These are phyloP conservation scores for Saturnia pavonia DNA, from an alignment of 2,888 invertebrate species.

Conservation along the genomic window DNA sequence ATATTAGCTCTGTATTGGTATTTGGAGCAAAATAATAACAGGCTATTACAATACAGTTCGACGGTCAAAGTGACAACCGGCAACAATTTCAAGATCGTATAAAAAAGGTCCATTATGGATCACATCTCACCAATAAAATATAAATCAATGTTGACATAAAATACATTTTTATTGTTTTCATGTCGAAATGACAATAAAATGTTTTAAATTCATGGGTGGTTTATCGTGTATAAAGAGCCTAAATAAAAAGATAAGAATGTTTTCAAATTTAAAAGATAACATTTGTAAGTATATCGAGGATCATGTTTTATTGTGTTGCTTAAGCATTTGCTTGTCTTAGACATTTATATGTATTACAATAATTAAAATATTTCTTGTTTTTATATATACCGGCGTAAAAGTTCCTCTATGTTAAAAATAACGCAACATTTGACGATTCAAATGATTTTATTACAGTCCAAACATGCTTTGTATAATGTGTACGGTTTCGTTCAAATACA, in stretches of 20 bases:
- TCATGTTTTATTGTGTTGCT: slow-evolving; percentile 57
- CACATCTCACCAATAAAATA: slow-evolving; percentile 77
- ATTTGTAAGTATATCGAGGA: slow-evolving; percentile 54
- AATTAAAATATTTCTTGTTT: too few species aligned
- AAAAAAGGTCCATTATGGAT: slow-evolving; percentile 71
- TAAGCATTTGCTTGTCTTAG: slow-evolving; percentile 45
- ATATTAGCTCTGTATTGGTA: neutral
- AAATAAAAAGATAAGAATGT: slow-evolving; percentile 46
- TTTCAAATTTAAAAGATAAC: slow-evolving; percentile 47
- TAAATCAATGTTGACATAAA: slow-evolving; percentile 77
- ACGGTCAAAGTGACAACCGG: slow-evolving; percentile 30
- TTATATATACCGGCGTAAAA: too few species aligned
- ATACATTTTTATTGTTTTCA: slow-evolving; percentile 80
- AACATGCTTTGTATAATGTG: too few species aligned
- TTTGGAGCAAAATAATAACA: neutral
- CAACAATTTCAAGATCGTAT: slow-evolving; percentile 61
- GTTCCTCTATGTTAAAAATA: too few species aligned
- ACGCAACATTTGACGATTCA: too few species aligned
- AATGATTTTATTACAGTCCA: too few species aligned
- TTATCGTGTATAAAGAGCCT: slow-evolving; percentile 58
- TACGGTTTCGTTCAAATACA: too few species aligned
- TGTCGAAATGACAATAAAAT: slow-evolving; percentile 76
- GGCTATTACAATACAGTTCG: slow-evolving; percentile 13
- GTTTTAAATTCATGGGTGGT: slow-evolving; percentile 76
- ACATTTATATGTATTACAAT: slow-evolving; percentile 37